phyloP scores from a whole-genome alignment of 2,888 invertebrate genomes.

The Orchesellides sinensis region DNA sequence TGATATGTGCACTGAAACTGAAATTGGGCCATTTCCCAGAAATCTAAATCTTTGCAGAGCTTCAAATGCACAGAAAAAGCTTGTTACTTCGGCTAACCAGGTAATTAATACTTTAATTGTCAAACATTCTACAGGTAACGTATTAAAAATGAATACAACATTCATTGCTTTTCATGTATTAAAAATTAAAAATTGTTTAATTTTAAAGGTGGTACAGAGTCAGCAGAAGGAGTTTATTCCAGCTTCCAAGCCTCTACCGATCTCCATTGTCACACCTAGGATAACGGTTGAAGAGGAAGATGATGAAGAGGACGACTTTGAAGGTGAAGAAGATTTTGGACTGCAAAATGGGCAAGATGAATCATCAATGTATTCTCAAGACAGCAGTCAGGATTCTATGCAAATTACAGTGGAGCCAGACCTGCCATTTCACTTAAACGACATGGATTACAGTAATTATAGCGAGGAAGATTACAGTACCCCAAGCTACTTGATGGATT shows the following conservation, averaged over 20 bases:
- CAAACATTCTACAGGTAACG: not conserved
- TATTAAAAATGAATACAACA: not conserved
- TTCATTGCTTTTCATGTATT: no score
- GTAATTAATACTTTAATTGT: not conserved
- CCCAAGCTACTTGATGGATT: conserved; percentile 31
- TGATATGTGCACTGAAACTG: conserved; percentile 59
- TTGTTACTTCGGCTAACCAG: not conserved
- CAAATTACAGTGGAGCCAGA: conserved; percentile 61
- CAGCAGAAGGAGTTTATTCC: not conserved
- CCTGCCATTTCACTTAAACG: conserved; percentile 48
- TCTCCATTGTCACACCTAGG: conserved; percentile 43
- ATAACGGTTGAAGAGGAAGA: conserved; percentile 18
- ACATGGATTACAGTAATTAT: conserved; percentile 40
- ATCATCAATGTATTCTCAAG: not conserved
- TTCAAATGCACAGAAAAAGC: conserved; percentile 9
- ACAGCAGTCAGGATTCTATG: conserved; percentile 10
- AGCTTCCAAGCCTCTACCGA: conserved; percentile 8
- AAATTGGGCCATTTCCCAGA: conserved; percentile 59
- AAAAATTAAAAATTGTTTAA: not conserved
- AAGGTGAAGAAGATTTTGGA: conserved; percentile 33
- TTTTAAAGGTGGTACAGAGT: not conserved
- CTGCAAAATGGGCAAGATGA: not conserved
- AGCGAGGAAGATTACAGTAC: conserved; percentile 30
- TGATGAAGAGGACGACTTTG: conserved; percentile 56
- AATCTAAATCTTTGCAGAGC: conserved; percentile 49